Conservation (phyloP, 37 sponge, comb jelly and placozoan species). For the Tethya wilhelma region DNA sequence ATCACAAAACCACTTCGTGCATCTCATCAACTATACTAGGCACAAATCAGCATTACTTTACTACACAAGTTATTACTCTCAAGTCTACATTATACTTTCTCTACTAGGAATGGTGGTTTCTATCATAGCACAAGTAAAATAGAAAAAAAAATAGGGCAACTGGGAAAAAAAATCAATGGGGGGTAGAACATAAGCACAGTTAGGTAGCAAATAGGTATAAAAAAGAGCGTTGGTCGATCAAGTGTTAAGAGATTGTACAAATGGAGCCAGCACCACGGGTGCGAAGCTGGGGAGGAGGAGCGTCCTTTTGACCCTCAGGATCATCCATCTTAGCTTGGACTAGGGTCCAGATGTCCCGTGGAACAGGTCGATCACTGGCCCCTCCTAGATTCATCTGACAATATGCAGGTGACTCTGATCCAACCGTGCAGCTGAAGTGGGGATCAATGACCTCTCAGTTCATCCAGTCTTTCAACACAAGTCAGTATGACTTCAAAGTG, state of each 20-base stretch:
- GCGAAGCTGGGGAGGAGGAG: constrained; percentile 5
- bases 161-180: neutral
- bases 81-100: too few relatives aligned
- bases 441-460: constrained; percentile 50
- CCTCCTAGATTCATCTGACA: constrained; percentile 80
- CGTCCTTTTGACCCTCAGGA: constrained; percentile 18
- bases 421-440: constrained; percentile 37
- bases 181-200: neutral
- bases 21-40: too few relatives aligned
- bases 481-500: constrained; percentile 60
- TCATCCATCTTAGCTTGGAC: constrained; percentile 43
- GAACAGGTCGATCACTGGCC: constrained; percentile 72
- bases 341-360: constrained; percentile 68
- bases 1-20: too few relatives aligned
- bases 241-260: constrained; percentile 13
- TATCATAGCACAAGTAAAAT: neutral
- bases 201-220: neutral
- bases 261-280: constrained; percentile 22
- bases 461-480: constrained; percentile 59
- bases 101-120: too few relatives aligned
- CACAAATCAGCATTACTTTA: too few relatives aligned
- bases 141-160: neutral
- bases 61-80: too few relatives aligned
- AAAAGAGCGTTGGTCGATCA: neutral
- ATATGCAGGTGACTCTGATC: constrained; percentile 18